Base-by-base conservation (phyloP, 2,113 vertebrate genomes). In the Procavia capensis region DNA sequence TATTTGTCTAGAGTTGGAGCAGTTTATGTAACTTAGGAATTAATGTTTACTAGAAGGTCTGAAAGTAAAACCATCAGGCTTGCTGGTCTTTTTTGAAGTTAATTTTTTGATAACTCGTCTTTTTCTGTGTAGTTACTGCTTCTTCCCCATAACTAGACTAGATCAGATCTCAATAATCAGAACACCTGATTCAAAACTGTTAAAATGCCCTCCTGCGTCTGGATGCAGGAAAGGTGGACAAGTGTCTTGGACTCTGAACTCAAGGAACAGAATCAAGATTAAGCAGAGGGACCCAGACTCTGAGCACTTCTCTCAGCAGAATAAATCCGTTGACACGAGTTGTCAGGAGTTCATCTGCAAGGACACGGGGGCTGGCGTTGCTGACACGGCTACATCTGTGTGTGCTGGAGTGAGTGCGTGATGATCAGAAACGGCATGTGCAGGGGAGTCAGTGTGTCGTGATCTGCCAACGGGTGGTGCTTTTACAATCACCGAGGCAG, bases 31-130 rank as follows among this genome's bases (percentile, higher is more conserved):
- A 5, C 1, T 22, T 6, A 24, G 24, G 14, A 86, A 54, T 76
- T 16, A 82, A n/a, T 50, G 9, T 47, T 82, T 81, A 54, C 34
- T 50, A 54, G 6, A 47, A 96, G 82, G 20, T 50, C 31, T 86
- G 25, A 79, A 96, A 96, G 75, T 85, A 93, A 74, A 94, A 85
- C 78, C 36, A 54, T 34, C 39, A 90, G 92, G 11, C 13, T 43
- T 20, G 59, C 9, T 25, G 59, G 25, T 41, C 36, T 76, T 89
- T 86, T 47, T 43, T 20, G 61, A 16, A 90, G 39, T 78, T 19
- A 39, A 36, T 14, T 70, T 82, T 94, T 43, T 45, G 34, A 25
- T 57, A 70, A 64, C 27, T 75, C 41, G 90, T 10, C 10, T 13
- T 36, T 91, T 81, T 31, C 31, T 83, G 5, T 1, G 14, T 74